Conservation (phyloP, 1,140 invertebrate species). For the Ceratitis capitata region DNA sequence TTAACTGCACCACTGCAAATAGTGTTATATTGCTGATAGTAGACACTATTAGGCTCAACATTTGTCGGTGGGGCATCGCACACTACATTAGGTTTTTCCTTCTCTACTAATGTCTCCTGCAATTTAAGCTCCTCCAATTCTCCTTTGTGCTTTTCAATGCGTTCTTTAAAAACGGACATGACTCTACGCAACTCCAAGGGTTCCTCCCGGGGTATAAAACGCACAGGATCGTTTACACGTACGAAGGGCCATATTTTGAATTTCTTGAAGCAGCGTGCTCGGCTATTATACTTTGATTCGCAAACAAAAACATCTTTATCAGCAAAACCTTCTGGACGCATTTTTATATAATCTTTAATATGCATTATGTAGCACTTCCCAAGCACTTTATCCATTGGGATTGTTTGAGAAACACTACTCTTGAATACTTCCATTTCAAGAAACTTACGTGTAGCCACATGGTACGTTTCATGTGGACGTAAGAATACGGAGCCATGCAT, state of each 20-base stretch:
- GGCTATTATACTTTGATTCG: slow-evolving; percentile 92
- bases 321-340: slow-evolving; percentile 84
- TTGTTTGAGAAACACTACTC: slow-evolving; percentile 80
- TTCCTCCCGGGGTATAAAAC: slow-evolving; percentile 76
- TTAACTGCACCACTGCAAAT: slow-evolving; percentile 82
- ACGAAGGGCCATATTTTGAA: slow-evolving; percentile 87
- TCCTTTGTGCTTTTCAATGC: slow-evolving; percentile 90
- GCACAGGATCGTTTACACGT: slow-evolving; percentile 69
- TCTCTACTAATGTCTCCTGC: slow-evolving; percentile 80
- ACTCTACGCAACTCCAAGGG: slow-evolving; percentile 84
- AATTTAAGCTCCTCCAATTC: slow-evolving; percentile 87
- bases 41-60: slow-evolving; percentile 79
- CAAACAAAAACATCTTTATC: slow-evolving; percentile 98
- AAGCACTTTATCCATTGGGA: slow-evolving; percentile 87
- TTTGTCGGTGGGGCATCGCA: slow-evolving; percentile 68
- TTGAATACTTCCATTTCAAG: slow-evolving; percentile 95
- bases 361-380: slow-evolving; percentile 94
- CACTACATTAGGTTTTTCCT: slow-evolving; percentile 78
- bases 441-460: slow-evolving; percentile 94
- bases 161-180: slow-evolving; percentile 92
- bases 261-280: slow-evolving; percentile 90
- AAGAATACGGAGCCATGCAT: slow-evolving; percentile 84
- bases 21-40: slow-evolving; percentile 93
- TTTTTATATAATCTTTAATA: slow-evolving; percentile 95
- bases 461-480: slow-evolving; percentile 92